Evolutionary conservation across 2,888 invertebrate species (phyloP).

Genomic region (Drosophila kuntzei): DNA sequence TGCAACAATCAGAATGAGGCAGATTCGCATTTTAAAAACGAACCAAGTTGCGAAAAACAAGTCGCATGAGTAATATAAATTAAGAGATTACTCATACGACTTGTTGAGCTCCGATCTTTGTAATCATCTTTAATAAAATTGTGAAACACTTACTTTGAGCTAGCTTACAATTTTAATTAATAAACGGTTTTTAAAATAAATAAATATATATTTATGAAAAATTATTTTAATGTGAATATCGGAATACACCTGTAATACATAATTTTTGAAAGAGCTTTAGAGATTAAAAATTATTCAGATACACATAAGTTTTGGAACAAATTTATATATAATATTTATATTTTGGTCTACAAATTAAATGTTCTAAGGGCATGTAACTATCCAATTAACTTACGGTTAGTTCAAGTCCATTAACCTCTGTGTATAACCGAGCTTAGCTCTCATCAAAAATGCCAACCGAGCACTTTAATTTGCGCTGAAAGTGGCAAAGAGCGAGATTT

Average conservation of each 20-base stretch:
- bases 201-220: no score
- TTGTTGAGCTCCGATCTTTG: no score
- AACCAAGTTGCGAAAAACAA: no score
- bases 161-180: no score
- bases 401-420: conserved; percentile 29
- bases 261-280: no score
- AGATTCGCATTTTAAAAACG: neutral
- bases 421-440: conserved; percentile 12
- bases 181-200: no score
- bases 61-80: no score
- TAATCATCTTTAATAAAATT: no score
- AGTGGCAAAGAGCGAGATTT: conserved; percentile 36
- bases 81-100: no score
- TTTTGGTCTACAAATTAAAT: neutral
- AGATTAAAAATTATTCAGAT: neutral
- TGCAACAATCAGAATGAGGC: neutral
- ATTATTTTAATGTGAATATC: neutral
- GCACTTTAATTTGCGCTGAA: conserved; percentile 48
- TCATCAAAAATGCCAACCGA: conserved; percentile 33
- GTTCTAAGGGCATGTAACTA: conserved; percentile 1
- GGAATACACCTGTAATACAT: no score
- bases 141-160: no score
- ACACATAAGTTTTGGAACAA: neutral
- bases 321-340: neutral
- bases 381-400: conserved; percentile 36